Base-by-base conservation (phyloP, 1,140 invertebrate species). In the Drosophila ficusphila region DNA sequence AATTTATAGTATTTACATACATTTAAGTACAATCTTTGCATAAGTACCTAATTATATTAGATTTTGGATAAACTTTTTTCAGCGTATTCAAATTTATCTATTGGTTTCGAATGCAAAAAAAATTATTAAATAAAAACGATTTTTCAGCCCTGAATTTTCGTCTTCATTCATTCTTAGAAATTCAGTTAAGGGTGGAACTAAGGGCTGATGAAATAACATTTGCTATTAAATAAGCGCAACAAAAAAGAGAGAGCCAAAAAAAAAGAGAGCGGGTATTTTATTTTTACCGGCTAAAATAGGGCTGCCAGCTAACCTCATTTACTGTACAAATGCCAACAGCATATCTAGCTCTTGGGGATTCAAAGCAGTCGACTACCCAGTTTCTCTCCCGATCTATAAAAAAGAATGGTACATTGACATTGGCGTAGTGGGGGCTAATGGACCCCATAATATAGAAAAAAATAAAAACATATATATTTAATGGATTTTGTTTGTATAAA, bases 351-450 rank as follows among this genome's bases (percentile, higher is more conserved):
- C 27, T 27, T 49, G 11, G 41, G n/a, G 8, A 39, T 29, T 14
- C 19, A 25, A 39, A 38, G 36, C 48, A 38, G 71, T 49, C 46
- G 73, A 56, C 73, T 75, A 76, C 73, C 53, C 47, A 53, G 52
- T 49, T 68, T 9, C 41, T 54, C 62, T 62, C 41, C 27, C 25
- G 14, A 6, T 4, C 34, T 31, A 27, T 31, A 23, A 48, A 36
- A 36, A 52, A 53, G 11, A 68, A 41, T 49, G n/a, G 6, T 5
- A 11, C n/a, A 11, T 9, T 3, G 12, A 0, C 53, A 57, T 51
- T 12, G 44, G 4, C 25, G 53, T 49, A 48, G 52, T 1, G 19
- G 4, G 0, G 0, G 39, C 9, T 19, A 2, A 4, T 31, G 3
- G 3, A 9, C 11, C 11, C 3, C 3, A 27, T 8, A 6, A 27